Percentiles rank a stretch among this genome's conserved stretches.
Conservation (phyloP, 2,888 invertebrate genomes). For the Cheilosia variabilis region DNA sequence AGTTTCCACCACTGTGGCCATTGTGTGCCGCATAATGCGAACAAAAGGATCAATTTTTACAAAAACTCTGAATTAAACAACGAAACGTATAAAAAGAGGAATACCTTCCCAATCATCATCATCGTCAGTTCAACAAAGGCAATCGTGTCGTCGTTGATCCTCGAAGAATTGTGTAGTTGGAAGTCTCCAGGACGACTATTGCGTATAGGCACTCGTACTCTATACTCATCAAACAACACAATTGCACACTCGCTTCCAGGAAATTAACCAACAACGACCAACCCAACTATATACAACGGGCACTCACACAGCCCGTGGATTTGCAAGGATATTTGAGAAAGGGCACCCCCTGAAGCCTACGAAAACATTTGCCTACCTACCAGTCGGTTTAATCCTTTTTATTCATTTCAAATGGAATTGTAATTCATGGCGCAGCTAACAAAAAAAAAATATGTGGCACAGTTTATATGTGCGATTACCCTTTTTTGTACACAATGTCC, state of each 20-base stretch:
- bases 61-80: constrained; percentile 47
- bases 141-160: constrained; percentile 60
- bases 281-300: constrained; percentile 1
- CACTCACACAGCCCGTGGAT: constrained; percentile 49
- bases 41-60: constrained; percentile 71
- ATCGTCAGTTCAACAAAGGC: constrained; percentile 59
- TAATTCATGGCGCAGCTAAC: constrained; percentile 48
- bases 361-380: constrained; percentile 62
- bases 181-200: constrained; percentile 65
- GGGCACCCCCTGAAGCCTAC: constrained; percentile 71
- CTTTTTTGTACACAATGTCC: constrained; percentile 44
- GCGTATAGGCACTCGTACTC: constrained; percentile 31
- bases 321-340: constrained; percentile 27
- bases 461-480: constrained; percentile 39
- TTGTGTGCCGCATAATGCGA: constrained; percentile 66
- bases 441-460: constrained; percentile 12
- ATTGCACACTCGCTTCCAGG: constrained; percentile 70
- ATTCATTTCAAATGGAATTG: constrained; percentile 68
- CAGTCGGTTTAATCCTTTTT: constrained; percentile 52
- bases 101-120: constrained; percentile 53
- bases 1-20: constrained; percentile 74
- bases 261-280: constrained; percentile 59
- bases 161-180: constrained; percentile 48
- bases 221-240: constrained; percentile 49
- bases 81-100: constrained; percentile 15